Evolutionary conservation across 2,797 vertebrate genomes (phyloP), one percentile per base, ranked within the genome.

Genomic region (Hephaestus fuliginosus): DNA sequence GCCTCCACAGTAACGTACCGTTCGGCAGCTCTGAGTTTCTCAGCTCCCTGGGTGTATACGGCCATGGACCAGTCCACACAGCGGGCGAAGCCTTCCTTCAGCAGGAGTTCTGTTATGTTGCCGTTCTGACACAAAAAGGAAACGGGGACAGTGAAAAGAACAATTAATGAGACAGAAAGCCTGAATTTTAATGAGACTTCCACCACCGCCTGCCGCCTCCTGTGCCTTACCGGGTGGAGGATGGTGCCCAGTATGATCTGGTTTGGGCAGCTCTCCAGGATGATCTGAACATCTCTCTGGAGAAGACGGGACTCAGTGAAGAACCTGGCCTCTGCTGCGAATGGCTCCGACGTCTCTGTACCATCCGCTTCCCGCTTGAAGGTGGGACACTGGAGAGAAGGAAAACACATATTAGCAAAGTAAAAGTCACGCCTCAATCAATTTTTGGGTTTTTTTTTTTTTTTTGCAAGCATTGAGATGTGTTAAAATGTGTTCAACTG

Each of bases 1-100:
- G n/a, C 0, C 4, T 30, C 11, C 6, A 1, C 6, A 17, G 39
- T 15, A 30, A 3, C 41, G 0, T 83, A 99, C 98, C 97, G 93
- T 82, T 99, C 98, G 0, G 96, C 96, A 0, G 97, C 96, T 44
- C 98, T 83, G 78, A 99, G 97, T 86, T 99, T 99, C 85, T 99
- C 98, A 0, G 98, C 97, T 0, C 98, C 98, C 8, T 97, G 97
- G 5, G 97, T 98, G 87, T 99, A 99, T 60, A 99, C 96, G 0
- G 98, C 98, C 83, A 99, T 99, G 41, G 98, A 99, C 98, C 98
- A 99, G 92, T 99, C 98, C 41, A 99, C 98, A 0, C 98, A 99
- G 74, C 98, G 98, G 1, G 98, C 98, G 55, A 99, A 99, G 9
- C 98, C 98, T 88, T 99, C 98, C 91, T 96, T 97, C 91, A 99